Base-by-base conservation (phyloP, 2,797 vertebrate species). In the Mastacembelus armatus region DNA sequence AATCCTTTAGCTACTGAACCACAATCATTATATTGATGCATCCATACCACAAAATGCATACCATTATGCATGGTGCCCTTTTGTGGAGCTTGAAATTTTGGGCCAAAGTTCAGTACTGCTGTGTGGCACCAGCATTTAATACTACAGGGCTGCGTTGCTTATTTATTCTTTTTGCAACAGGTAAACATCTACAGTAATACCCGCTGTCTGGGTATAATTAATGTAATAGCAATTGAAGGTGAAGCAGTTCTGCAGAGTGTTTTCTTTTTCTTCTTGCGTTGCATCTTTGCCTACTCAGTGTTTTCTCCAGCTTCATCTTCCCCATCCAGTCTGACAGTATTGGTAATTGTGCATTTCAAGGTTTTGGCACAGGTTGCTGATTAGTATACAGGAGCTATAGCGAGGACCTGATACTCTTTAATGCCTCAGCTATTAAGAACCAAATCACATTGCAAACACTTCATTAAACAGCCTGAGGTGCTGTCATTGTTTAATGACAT, bases 401-500 rank as follows among this genome's bases (percentile, higher is more conserved):
- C 15, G 10, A 51, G 50, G 50, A 90, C 85, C 90, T 81, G 92
- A 88, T 92, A 67, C 88, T 90, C 78, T 86, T 93, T 94, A 94
- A 91, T 91, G 80, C 83, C 69, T 78, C 80, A 88, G 84, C 91
- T 93, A 93, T 94, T 95, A 93, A 91, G 48, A 83, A 88, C 91
- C 91, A 91, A 93, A 93, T 92, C 85, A 87, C 91, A 94, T 85
- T 88, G 89, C 92, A 93, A 95, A 93, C 91, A 95, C 93, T 95
- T 95, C 91, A 96, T 95, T 95, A 95, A 94, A 94, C 89, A 92
- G 88, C 91, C 91, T 87, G 88, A 89, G 92, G 92, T 67, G 81
- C 85, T 91, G 88, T 94, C 93, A 95, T 94, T 95, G 91, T 94
- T 94, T 94, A 93, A 95, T 96, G 95, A 94, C 74, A 86, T 87